Evolutionary conservation across 2,797 vertebrate genomes (phyloP).

Genomic region (Pseudocheirus occidentalis): DNA sequence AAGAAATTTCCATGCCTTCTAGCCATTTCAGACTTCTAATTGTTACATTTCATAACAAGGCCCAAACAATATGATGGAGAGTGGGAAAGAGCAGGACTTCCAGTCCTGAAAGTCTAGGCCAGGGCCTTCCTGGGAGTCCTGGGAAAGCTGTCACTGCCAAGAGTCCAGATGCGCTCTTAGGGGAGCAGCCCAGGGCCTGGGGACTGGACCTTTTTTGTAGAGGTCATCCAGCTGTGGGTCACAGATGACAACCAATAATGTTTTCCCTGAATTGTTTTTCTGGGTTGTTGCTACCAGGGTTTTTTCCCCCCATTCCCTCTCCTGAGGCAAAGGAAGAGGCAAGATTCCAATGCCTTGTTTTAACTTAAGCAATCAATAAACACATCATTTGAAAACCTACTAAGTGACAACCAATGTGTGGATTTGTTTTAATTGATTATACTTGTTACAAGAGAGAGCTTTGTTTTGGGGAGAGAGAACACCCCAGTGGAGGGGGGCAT

Average conservation of each 20-base stretch:
- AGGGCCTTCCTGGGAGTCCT: background rate
- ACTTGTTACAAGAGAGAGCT: background rate
- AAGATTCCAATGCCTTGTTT: background rate
- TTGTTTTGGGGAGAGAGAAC: background rate
- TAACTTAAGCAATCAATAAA: background rate
- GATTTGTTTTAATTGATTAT: background rate
- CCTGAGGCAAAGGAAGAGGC: background rate
- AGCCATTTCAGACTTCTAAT: background rate
- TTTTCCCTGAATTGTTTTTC: background rate
- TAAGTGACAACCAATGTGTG: background rate
- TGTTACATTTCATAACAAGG: background rate
- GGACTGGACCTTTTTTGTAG: background rate
- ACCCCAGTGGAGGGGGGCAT: background rate
- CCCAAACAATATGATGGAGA: background rate
- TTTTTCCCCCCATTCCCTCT: background rate
- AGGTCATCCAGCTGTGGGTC: background rate
- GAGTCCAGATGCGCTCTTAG: constrained; percentile 42
- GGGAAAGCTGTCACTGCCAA: background rate
- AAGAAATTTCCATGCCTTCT: background rate
- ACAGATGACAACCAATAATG: background rate
- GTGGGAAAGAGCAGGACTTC: background rate
- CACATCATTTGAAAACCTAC: background rate
- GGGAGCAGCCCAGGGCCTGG: rapidly evolving
- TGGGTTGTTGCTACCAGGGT: background rate
- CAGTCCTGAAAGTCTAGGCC: rapidly evolving